Evolutionary conservation across 2,888 invertebrate genomes (phyloP), one percentile per base, ranked within the genome.

Genomic region (Pycnomerus fuliginosus): DNA sequence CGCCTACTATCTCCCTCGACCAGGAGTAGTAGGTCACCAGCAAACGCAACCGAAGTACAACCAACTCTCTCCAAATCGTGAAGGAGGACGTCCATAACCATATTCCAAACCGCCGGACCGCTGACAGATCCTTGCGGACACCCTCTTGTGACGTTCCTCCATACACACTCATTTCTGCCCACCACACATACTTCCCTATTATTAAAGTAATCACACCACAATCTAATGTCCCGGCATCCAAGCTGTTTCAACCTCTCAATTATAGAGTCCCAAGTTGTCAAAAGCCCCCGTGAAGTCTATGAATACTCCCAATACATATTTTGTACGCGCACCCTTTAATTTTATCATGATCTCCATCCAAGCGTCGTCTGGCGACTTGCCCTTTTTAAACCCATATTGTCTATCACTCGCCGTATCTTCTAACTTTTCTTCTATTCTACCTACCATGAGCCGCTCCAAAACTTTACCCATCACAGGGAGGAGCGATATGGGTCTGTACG

Each of bases 381-480:
- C 58, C 17, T 51, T 54, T 2, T 62, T 34, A 33, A 64, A 55
- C 0, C 55, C 53, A 34, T 25, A 53, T 22, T 52, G 52, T 1
- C 44, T 34, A 1, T 51, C 49, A 12, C 22, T 44, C 13, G 60
- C 37, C 14, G 37, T 39, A 2, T 50, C 53, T 12, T 33, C 51
- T 2, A 59, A 20, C 14, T 44, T 42, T 25, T 44, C 30, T 7
- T 35, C 20, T 16, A 66, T 30, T 33, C 62, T 52, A n/a, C 31
- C 37, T 23, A 49, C 50, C 15, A 62, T 32, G n/a, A 64, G 5
- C 28, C 52, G 55, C 40, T 66, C 64, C 3, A 58, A 44, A 0
- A 63, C 33, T 42, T 60, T 66, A 1, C 58, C 62, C n/a, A 59
- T 10, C 10, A 49, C 45, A 13, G 55, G 52, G 10, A 61, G 42